phyloP scores from a whole-genome alignment of 2,113 vertebrate species.

The Salminus brasiliensis region DNA sequence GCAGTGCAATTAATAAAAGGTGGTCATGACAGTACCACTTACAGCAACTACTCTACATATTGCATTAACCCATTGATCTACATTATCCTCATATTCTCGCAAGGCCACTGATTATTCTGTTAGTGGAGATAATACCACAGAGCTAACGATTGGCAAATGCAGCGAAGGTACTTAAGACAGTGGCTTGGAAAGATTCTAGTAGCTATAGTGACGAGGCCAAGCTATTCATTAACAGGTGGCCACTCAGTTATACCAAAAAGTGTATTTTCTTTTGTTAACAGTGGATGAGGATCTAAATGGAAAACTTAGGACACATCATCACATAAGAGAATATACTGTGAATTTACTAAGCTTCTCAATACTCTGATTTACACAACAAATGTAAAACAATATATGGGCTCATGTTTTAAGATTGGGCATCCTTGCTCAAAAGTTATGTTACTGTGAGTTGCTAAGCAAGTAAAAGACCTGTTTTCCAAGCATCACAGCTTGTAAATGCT shows the following conservation, averaged over 20 bases:
- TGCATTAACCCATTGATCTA: neutral
- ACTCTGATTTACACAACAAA: neutral
- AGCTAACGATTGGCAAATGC: neutral
- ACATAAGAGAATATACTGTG: neutral
- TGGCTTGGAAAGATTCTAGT: slow-evolving; percentile 9
- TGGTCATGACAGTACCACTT: neutral
- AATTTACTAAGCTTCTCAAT: neutral
- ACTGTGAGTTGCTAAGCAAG: no score
- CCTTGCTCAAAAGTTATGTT: no score
- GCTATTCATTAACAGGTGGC: slow-evolving; percentile 16
- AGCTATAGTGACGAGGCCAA: neutral
- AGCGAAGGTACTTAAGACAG: neutral
- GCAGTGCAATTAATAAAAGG: slow-evolving; percentile 50
- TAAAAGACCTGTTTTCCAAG: no score
- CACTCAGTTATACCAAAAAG: slow-evolving; percentile 64
- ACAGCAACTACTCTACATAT: neutral
- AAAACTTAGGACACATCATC: slow-evolving; percentile 60
- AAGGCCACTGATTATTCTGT: neutral
- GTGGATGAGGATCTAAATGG: slow-evolving; percentile 56
- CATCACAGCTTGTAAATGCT: no score
- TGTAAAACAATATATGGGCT: neutral
- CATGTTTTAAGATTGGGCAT: no score
- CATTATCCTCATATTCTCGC: neutral
- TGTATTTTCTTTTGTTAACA: slow-evolving; percentile 71
- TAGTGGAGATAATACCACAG: neutral